Conservation (phyloP, 1,140 invertebrate species). For the Sipha flava region DNA sequence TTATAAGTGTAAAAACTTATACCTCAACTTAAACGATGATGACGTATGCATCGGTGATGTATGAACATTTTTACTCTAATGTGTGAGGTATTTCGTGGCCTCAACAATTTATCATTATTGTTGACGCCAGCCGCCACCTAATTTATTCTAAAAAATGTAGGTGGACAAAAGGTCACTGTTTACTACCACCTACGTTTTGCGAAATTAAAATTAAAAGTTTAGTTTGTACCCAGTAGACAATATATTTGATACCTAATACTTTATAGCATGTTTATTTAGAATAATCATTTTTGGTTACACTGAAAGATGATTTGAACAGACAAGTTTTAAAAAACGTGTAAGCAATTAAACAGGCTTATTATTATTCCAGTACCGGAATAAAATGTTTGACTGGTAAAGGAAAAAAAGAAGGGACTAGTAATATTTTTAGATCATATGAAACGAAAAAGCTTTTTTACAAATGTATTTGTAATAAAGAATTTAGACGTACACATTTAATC, state of each 20-base stretch:
- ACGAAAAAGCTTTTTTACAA: not conserved
- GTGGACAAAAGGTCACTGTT: not conserved
- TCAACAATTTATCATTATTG: conserved; percentile 1
- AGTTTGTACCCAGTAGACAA: no score
- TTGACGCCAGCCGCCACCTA: not conserved
- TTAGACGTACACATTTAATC: not conserved
- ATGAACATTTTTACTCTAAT: not conserved
- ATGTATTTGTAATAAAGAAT: not conserved
- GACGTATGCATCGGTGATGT: no score
- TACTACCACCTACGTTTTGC: not conserved
- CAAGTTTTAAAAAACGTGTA: not conserved
- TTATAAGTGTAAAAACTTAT: no score
- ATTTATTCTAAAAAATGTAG: not conserved
- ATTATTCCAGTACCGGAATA: conserved; percentile 6
- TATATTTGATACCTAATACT: no score
- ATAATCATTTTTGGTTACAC: no score
- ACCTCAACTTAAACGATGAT: no score
- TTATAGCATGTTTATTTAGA: not conserved
- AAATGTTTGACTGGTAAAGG: not conserved
- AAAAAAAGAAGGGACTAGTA: not conserved
- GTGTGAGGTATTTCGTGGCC: not conserved
- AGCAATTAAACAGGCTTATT: not conserved
- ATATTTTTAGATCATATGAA: conserved; percentile 12
- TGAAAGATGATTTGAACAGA: not conserved
- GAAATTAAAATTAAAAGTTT: not conserved